These are phyloP conservation scores for Meloidogyne chitwoodi DNA, from an alignment of 1,140 invertebrate genomes.

Conservation along the genomic window DNA sequence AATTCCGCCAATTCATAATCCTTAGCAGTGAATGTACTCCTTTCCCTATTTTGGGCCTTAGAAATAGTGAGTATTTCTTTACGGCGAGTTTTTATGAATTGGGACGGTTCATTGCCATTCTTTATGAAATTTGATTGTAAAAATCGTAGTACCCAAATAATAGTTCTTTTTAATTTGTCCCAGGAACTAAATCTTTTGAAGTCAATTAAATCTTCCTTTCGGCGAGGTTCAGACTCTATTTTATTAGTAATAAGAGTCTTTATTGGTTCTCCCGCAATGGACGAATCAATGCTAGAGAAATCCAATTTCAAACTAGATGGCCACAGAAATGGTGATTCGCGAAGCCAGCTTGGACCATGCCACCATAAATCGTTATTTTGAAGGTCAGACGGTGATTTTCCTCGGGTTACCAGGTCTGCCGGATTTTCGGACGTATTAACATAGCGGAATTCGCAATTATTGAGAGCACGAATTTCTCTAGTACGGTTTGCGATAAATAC, in stretches of 20 bases:
- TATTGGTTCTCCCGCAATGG: no score
- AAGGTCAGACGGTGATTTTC: not conserved
- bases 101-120: no score
- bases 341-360: not conserved
- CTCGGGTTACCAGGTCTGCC: slow-evolving; percentile 1
- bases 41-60: no score
- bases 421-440: not conserved
- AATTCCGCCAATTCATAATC: no score
- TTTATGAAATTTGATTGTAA: no score
- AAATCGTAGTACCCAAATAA: not conserved
- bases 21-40: no score
- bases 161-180: not conserved
- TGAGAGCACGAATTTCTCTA: not conserved
- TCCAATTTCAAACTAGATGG: not conserved
- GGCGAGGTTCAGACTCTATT: no score
- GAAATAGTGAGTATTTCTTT: no score
- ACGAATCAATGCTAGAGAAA: not conserved
- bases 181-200: not conserved
- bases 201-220: not conserved
- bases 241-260: not conserved
- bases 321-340: not conserved
- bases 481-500: not conserved
- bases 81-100: no score
- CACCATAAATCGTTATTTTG: not conserved
- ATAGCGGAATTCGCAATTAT: not conserved